Evolutionary conservation across 2,113 vertebrate genomes (phyloP).

Genomic region (Cyphomyrus discorhynchus): DNA sequence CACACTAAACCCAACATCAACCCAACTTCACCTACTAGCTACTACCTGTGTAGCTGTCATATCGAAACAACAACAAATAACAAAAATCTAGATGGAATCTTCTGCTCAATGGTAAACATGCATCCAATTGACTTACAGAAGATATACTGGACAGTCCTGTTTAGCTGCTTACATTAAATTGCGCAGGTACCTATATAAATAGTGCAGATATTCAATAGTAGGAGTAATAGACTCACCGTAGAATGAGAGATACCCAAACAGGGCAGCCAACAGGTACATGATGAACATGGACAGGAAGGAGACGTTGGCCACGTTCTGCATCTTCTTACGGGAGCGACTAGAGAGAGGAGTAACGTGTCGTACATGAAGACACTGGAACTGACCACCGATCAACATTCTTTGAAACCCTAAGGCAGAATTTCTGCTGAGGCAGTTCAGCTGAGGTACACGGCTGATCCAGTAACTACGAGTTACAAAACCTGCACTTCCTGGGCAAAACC

Average conservation of each 20-base stretch:
- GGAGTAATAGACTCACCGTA: conserved; percentile 64
- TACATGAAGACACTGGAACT: conserved; percentile 16
- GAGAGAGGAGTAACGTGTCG: conserved; percentile 25
- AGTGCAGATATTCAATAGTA: background rate
- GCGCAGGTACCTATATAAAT: background rate
- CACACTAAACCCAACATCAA: background rate
- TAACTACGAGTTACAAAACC: background rate
- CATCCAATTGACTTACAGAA: background rate
- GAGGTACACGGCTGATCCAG: background rate
- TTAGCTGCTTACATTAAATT: background rate
- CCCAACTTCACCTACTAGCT: background rate
- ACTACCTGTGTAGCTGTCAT: background rate
- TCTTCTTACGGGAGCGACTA: conserved; percentile 84
- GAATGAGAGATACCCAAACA: conserved; percentile 97
- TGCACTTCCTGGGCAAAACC: background rate
- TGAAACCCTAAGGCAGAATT: background rate
- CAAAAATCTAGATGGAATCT: background rate
- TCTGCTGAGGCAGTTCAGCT: background rate
- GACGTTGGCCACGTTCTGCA: conserved; percentile 92
- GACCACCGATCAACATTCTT: background rate
- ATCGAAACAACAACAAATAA: background rate
- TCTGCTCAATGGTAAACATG: background rate
- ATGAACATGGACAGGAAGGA: conserved; percentile 95
- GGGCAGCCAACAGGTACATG: conserved; percentile 92
- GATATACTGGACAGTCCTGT: background rate